Conservation (phyloP, 2,888 invertebrate species). For the Pristionchus maxplancki region DNA sequence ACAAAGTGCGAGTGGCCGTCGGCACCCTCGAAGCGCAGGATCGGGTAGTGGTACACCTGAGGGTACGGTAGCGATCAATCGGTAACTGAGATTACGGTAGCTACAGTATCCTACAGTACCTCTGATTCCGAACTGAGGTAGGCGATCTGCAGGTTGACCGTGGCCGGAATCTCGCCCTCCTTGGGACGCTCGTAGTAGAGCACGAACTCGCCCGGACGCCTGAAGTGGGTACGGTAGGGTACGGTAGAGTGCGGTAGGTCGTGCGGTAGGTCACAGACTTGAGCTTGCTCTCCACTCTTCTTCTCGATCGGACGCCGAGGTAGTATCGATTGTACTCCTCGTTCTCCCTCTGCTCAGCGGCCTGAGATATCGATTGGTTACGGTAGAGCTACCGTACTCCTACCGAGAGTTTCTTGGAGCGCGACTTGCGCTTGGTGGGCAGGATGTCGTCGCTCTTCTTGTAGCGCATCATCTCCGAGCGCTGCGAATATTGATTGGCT, state of each 20-base stretch:
- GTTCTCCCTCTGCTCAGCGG: not conserved
- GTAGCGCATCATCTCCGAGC: slow-evolving; percentile 32
- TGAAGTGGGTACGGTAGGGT: not conserved
- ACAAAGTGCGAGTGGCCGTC: not conserved
- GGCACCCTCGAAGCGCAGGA: not conserved
- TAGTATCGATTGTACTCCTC: slow-evolving; percentile 27
- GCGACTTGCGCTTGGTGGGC: not conserved
- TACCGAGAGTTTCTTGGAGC: not conserved
- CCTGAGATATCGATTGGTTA: not conserved
- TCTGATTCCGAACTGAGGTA: not conserved
- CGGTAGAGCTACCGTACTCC: not conserved
- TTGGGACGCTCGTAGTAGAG: slow-evolving; percentile 9
- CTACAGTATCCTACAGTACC: not conserved
- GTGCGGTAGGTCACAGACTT: not conserved
- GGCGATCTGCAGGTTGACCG: slow-evolving; percentile 1
- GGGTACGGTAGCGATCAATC: not conserved
- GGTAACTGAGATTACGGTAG: not conserved
- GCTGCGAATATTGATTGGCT: not conserved
- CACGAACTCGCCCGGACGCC: not conserved
- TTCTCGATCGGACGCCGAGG: slow-evolving; percentile 3
- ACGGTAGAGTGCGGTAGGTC: too few relatives aligned
- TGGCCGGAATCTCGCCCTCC: not conserved
- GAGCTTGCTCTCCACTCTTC: slow-evolving; percentile 6
- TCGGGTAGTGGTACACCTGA: not conserved
- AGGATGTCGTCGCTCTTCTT: not conserved